phyloP scores from a whole-genome alignment of 2,113 vertebrate species.

The Gallinago jamesoni region DNA sequence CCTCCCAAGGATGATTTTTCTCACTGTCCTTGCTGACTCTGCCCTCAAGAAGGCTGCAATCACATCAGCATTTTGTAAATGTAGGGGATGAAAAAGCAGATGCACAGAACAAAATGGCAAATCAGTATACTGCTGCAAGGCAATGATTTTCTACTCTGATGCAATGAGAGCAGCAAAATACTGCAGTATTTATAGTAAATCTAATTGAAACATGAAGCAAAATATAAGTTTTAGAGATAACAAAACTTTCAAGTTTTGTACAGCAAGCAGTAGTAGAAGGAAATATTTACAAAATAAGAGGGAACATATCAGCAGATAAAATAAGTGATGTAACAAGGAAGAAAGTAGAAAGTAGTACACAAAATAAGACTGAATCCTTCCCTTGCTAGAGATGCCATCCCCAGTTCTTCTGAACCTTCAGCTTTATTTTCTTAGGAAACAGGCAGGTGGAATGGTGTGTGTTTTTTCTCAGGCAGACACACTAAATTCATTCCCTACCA shows the following conservation, averaged over 20 bases:
- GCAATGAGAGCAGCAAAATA: background rate
- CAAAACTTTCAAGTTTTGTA: background rate
- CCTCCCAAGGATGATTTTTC: background rate
- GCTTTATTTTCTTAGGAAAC: conserved; percentile 34
- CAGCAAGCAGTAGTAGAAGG: background rate
- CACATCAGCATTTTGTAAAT: background rate
- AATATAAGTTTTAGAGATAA: background rate
- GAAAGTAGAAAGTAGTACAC: background rate
- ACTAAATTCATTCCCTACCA: background rate
- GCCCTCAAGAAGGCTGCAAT: background rate
- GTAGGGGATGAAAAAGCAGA: background rate
- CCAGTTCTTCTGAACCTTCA: background rate
- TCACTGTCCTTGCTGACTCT: background rate
- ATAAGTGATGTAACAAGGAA: background rate
- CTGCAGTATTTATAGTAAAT: background rate
- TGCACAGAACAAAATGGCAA: background rate
- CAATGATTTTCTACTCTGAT: background rate
- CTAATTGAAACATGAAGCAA: background rate
- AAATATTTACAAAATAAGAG: background rate
- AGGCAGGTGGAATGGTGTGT: background rate
- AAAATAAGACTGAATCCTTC: background rate
- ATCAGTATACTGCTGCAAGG: background rate
- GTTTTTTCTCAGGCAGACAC: background rate
- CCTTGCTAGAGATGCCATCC: background rate
- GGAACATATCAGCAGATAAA: background rate